Conservation (phyloP, 2,113 vertebrate species). For the Puffinus mauretanicus region DNA sequence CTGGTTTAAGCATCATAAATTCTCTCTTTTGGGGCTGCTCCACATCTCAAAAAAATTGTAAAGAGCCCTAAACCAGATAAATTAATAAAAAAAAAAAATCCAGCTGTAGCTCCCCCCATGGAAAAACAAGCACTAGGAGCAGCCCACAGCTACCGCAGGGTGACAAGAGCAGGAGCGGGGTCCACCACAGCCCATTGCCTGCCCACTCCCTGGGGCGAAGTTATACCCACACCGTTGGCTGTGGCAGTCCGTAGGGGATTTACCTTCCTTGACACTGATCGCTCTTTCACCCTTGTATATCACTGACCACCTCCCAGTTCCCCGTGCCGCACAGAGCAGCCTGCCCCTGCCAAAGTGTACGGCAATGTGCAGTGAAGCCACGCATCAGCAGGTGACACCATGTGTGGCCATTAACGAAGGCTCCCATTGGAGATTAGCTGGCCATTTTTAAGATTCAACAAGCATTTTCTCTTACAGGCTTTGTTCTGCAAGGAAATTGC, state of each 20-base stretch:
- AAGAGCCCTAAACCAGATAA: neutral
- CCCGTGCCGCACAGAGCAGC: neutral
- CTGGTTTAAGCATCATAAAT: neutral
- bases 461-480: neutral
- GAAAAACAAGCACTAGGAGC: neutral
- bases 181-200: neutral
- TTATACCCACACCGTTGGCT: neutral
- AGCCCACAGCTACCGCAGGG: neutral
- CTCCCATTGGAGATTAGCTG: neutral
- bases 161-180: neutral
- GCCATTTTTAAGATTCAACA: neutral
- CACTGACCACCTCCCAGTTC: neutral
- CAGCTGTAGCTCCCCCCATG: neutral
- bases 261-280: neutral
- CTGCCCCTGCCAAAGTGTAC: neutral
- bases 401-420: neutral
- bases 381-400: too few relatives aligned
- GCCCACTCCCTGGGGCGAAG: accelerated
- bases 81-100: neutral
- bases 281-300: neutral
- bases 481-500: neutral
- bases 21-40: neutral
- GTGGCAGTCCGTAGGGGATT: neutral
- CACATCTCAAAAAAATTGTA: neutral
- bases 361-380: neutral